phyloP scores from a whole-genome alignment of 30 jellyfish, hydroid and myxozoan genomes.

The Nemopilema nomurai region DNA sequence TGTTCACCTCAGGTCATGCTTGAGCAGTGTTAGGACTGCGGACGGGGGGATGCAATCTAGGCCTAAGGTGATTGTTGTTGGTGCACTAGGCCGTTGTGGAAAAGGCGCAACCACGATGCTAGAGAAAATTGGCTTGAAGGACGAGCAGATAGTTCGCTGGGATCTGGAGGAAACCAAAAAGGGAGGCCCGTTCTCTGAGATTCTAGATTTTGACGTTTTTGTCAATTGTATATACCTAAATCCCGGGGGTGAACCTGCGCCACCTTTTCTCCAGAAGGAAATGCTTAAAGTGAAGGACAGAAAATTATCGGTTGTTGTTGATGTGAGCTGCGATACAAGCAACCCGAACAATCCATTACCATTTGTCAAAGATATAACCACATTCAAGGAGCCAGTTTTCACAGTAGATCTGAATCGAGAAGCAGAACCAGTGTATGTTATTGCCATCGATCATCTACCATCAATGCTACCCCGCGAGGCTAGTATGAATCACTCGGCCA shows the following conservation, averaged over 20 bases:
- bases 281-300: slow-evolving; percentile 44
- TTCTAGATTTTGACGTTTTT: slow-evolving; percentile 59
- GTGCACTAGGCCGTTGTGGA: slow-evolving; percentile 84
- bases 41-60: slow-evolving; percentile 9
- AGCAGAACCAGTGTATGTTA: slow-evolving; percentile 36
- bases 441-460: slow-evolving; percentile 77
- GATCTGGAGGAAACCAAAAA: slow-evolving; percentile 60
- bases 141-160: slow-evolving; percentile 50
- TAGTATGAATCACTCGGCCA: slow-evolving; percentile 47
- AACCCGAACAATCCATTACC: slow-evolving; percentile 80
- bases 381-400: slow-evolving; percentile 53
- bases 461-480: slow-evolving; percentile 74
- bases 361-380: slow-evolving; percentile 47
- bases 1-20: slow-evolving; percentile 30
- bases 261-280: slow-evolving; percentile 39
- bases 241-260: slow-evolving; percentile 28
- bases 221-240: slow-evolving; percentile 55
- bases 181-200: slow-evolving; percentile 69
- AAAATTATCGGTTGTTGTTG: slow-evolving; percentile 64
- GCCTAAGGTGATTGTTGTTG: slow-evolving; percentile 68
- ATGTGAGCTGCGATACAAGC: slow-evolving; percentile 75
- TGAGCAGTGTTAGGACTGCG: slow-evolving; percentile 18
- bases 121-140: slow-evolving; percentile 59
- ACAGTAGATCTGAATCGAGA: slow-evolving; percentile 29
- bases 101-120: slow-evolving; percentile 65